These are phyloP conservation scores for Sesia bembeciformis DNA, from an alignment of 2,888 invertebrate genomes.

Conservation along the genomic window DNA sequence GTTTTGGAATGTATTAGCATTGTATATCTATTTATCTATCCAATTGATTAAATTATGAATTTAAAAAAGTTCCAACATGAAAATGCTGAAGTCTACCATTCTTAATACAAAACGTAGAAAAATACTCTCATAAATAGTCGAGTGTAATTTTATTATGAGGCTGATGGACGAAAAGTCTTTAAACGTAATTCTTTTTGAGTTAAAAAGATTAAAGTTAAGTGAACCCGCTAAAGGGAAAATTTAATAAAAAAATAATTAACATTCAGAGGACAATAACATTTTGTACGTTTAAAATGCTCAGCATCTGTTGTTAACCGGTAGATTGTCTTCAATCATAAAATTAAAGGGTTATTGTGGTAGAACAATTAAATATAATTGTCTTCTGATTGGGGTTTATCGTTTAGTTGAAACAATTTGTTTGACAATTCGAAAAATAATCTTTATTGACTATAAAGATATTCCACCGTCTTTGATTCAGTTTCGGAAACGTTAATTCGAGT, in stretches of 20 bases:
- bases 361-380: slow-evolving; percentile 6
- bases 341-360: neutral
- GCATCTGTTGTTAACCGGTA: neutral
- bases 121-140: too few relatives aligned
- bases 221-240: neutral
- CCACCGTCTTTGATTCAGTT: neutral
- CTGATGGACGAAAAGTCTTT: too few relatives aligned
- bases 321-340: slow-evolving; percentile 1
- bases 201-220: too few relatives aligned
- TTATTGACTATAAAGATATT: neutral
- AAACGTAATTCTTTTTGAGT: too few relatives aligned
- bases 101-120: too few relatives aligned
- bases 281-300: neutral
- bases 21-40: too few relatives aligned
- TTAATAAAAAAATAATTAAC: neutral
- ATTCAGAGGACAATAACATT: neutral
- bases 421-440: neutral
- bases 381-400: slow-evolving; percentile 6
- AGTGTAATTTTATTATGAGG: too few relatives aligned
- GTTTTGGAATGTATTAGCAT: too few relatives aligned
- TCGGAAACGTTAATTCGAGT: slow-evolving; percentile 4
- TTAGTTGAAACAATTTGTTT: slow-evolving; percentile 13
- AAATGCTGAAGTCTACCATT: too few relatives aligned
- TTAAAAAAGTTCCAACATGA: too few relatives aligned
- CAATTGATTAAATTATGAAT: too few relatives aligned